phyloP scores from a whole-genome alignment of 1,140 invertebrate species.

The Aphidius ervi region DNA sequence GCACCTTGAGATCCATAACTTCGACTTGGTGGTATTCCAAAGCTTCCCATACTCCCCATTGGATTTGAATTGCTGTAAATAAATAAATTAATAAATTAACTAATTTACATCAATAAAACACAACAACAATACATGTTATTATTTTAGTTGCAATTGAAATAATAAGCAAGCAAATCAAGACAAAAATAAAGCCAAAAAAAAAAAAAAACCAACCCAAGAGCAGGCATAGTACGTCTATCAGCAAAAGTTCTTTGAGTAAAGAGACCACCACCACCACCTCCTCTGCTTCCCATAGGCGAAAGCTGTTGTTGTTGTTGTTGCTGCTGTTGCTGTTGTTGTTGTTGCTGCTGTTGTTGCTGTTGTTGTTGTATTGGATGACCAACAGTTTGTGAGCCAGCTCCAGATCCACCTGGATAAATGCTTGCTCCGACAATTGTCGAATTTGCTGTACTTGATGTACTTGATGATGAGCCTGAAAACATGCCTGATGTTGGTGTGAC shows the following conservation, averaged over 20 bases:
- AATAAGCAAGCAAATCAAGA: not conserved
- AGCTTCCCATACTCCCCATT: conserved; percentile 61
- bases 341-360: conserved; percentile 52
- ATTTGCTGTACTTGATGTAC: conserved; percentile 44
- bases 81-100: conserved; percentile 9
- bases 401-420: conserved; percentile 42
- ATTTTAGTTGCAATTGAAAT: not conserved
- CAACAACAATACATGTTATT: not conserved
- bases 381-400: conserved; percentile 36
- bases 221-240: conserved; percentile 72
- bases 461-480: conserved; percentile 57
- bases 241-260: conserved; percentile 74
- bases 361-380: conserved; percentile 55
- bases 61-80: conserved; percentile 56
- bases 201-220: conserved; percentile 55
- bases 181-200: not conserved
- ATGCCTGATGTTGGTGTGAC: conserved; percentile 66
- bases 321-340: conserved; percentile 55
- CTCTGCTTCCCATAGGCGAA: conserved; percentile 61
- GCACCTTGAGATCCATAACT: conserved; percentile 64
- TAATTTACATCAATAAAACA: not conserved
- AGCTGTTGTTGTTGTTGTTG: conserved; percentile 54
- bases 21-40: conserved; percentile 62
- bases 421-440: conserved; percentile 46
- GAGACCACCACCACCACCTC: conserved; percentile 58